Conservation (phyloP, 2,797 vertebrate species). For the Dromococcyx pavoninus region DNA sequence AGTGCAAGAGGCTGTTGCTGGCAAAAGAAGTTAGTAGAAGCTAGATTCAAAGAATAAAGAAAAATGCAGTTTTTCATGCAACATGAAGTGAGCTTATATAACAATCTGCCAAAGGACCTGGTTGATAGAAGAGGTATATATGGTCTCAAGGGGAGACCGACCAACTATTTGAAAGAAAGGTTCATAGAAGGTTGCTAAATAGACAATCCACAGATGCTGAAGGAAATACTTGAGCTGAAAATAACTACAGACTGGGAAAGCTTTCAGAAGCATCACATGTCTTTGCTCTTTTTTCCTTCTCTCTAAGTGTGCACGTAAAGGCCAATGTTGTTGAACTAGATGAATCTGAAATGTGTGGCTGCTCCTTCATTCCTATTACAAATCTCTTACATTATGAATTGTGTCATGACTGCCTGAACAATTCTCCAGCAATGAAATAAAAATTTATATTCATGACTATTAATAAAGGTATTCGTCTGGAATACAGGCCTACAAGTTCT, state of each 20-base stretch:
- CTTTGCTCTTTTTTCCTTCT: not conserved
- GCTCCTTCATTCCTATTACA: not conserved
- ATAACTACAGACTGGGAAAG: not conserved
- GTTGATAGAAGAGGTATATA: not conserved
- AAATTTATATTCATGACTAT: not conserved
- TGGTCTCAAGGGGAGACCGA: not conserved
- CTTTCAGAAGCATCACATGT: not conserved
- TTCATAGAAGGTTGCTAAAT: not conserved
- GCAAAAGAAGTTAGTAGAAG: not conserved
- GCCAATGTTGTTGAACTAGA: not conserved
- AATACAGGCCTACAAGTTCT: too few species aligned
- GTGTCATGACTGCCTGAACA: not conserved
- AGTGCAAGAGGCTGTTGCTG: not conserved
- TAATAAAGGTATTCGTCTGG: not conserved
- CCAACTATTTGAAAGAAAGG: not conserved
- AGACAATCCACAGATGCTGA: not conserved
- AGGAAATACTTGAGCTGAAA: not conserved
- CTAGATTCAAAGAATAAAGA: not conserved
- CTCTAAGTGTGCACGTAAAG: not conserved
- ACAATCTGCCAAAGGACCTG: not conserved
- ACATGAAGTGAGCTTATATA: not conserved
- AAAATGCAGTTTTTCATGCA: not conserved
- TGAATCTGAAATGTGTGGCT: not conserved
- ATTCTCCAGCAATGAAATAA: not conserved
- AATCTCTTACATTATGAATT: not conserved